Conservation (phyloP, 1,140 invertebrate species). For the Macrocentrus cingulum region DNA sequence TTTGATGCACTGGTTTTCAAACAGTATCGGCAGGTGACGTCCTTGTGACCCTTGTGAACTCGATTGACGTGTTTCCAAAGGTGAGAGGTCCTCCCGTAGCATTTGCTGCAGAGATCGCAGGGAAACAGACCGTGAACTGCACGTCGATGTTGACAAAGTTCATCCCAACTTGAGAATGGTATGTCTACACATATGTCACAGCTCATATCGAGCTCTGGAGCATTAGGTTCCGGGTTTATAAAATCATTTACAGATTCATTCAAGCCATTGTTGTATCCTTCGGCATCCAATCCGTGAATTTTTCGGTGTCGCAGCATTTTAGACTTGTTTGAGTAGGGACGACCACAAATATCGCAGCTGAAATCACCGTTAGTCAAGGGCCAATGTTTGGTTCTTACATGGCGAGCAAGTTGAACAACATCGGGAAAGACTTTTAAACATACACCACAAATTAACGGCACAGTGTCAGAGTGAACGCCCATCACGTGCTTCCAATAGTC, state of each 20-base stretch:
- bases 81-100: conserved; percentile 65
- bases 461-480: conserved; percentile 61
- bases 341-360: conserved; percentile 61
- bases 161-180: conserved; percentile 56
- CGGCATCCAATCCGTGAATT: conserved; percentile 53
- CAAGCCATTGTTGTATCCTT: conserved; percentile 25
- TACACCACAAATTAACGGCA: conserved; percentile 62
- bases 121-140: conserved; percentile 62
- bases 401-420: conserved; percentile 53
- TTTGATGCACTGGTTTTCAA: conserved; percentile 64
- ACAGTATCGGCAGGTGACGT: conserved; percentile 64
- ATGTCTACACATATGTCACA: conserved; percentile 56
- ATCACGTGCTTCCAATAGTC: conserved; percentile 64
- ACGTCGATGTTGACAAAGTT: conserved; percentile 62
- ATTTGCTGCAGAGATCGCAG: conserved; percentile 67
- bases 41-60: conserved; percentile 64
- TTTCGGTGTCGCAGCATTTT: conserved; percentile 62
- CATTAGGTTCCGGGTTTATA: conserved; percentile 16
- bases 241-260: conserved; percentile 24
- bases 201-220: conserved; percentile 42
- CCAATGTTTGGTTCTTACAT: conserved; percentile 58
- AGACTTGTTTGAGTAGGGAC: conserved; percentile 61
- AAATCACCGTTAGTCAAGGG: conserved; percentile 59
- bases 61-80: conserved; percentile 68
- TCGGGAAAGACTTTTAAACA: conserved; percentile 61